Evolutionary conservation across 1,140 invertebrate species (phyloP).

Genomic region (Drosophila parabipectinata): DNA sequence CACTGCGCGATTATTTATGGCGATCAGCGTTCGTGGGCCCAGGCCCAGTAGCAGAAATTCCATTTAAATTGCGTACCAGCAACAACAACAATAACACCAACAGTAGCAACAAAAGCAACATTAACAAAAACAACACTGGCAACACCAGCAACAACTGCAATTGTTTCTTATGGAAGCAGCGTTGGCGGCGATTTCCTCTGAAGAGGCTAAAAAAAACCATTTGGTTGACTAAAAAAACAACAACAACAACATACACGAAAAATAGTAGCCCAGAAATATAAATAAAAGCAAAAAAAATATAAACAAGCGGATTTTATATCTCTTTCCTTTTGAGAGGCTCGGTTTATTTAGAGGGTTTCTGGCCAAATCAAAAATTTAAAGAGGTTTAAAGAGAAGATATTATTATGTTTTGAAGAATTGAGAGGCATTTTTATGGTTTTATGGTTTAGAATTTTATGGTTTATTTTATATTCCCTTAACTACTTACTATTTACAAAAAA

Average conservation of each 20-base stretch:
- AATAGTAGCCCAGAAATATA: constrained; percentile 4
- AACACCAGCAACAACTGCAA: constrained; percentile 51
- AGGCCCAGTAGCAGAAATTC: constrained; percentile 23
- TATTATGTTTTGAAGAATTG: no score
- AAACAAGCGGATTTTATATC: not conserved
- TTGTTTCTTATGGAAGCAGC: constrained; percentile 71
- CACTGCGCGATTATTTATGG: constrained; percentile 77
- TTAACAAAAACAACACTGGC: constrained; percentile 26
- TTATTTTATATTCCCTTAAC: no score
- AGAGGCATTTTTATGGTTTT: no score
- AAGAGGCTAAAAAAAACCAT: constrained; percentile 42
- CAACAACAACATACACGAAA: constrained; percentile 3
- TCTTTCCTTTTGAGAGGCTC: not conserved
- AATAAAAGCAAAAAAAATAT: not conserved
- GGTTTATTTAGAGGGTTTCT: not conserved
- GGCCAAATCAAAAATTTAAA: no score
- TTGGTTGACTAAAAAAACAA: constrained; percentile 2
- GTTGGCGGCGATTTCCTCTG: constrained; percentile 74
- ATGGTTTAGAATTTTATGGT: no score
- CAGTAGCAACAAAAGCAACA: constrained; percentile 40
- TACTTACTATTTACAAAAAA: no score
- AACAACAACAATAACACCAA: constrained; percentile 26
- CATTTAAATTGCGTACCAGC: constrained; percentile 56
- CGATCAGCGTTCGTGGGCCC: constrained; percentile 71
- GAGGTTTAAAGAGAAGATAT: no score